These are phyloP conservation scores for Corythornis vintsioides DNA, from an alignment of 2,113 vertebrate genomes.

Conservation along the genomic window DNA sequence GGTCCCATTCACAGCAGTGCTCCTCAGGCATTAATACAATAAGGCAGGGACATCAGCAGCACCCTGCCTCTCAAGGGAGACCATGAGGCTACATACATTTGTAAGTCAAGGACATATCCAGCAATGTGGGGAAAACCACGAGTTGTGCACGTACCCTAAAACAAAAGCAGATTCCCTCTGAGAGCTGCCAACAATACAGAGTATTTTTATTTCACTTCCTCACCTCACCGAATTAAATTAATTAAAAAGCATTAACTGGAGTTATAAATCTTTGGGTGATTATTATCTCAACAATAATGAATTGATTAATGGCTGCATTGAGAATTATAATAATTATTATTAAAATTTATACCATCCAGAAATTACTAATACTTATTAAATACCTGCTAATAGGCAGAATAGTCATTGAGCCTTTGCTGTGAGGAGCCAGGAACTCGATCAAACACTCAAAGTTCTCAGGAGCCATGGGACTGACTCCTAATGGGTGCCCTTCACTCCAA, in stretches of 20 bases:
- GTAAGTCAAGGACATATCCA: neutral
- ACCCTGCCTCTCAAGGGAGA: neutral
- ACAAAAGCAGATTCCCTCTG: neutral
- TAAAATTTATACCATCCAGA: constrained; percentile 29
- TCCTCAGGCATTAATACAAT: neutral
- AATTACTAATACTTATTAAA: constrained; percentile 23
- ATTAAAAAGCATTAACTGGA: constrained; percentile 24
- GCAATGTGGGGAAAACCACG: fast-evolving
- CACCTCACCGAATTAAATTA: constrained; percentile 23
- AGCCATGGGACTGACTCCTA: neutral
- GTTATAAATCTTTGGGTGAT: constrained; percentile 40
- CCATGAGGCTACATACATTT: neutral
- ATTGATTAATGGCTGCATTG: constrained; percentile 45
- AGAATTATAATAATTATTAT: constrained; percentile 51
- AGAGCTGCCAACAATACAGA: neutral
- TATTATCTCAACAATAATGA: constrained; percentile 24
- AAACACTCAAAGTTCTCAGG: neutral
- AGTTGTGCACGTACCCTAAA: neutral
- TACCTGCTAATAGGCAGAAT: neutral
- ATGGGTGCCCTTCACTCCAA: neutral
- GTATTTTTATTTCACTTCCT: neutral
- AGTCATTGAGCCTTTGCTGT: neutral
- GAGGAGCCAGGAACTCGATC: neutral
- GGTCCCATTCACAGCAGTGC: neutral
- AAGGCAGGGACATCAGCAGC: neutral